phyloP scores from a whole-genome alignment of 2,797 vertebrate genomes.

The Botia almorhae region DNA sequence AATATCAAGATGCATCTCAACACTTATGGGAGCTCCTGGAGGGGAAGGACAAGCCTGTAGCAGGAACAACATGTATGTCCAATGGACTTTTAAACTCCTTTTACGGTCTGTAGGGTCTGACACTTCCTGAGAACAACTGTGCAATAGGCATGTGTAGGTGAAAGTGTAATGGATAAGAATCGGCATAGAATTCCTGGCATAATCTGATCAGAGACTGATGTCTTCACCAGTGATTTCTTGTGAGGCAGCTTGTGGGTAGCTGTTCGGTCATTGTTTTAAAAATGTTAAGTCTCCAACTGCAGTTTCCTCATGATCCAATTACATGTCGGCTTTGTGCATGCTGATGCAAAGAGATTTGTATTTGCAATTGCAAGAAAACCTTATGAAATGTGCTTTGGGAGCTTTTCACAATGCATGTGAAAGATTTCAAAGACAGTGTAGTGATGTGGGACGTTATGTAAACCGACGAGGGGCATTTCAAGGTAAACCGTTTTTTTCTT shows the following conservation, averaged over 20 bases:
- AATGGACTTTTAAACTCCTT: background rate
- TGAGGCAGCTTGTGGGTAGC: background rate
- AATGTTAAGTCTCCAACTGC: background rate
- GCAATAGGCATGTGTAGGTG: background rate
- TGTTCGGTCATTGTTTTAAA: background rate
- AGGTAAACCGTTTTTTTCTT: background rate
- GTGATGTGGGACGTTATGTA: background rate
- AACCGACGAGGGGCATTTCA: background rate
- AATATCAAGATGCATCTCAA: constrained; percentile 92
- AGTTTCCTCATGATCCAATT: background rate
- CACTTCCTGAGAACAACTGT: background rate
- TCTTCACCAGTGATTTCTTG: background rate
- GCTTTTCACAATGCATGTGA: background rate
- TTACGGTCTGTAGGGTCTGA: background rate
- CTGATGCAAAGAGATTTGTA: background rate
- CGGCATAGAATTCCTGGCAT: background rate
- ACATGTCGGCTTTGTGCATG: background rate
- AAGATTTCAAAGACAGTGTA: background rate
- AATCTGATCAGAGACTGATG: background rate
- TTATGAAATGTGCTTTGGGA: background rate
- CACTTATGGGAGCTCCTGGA: constrained; percentile 96
- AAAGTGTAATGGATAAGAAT: background rate
- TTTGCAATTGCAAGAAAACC: background rate
- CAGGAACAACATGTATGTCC: constrained; percentile 95
- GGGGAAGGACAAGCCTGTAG: constrained; percentile 91